Percentiles rank a stretch among this genome's conserved stretches.
phyloP scores from a whole-genome alignment of 2,888 invertebrate species.

The Dryocosmus kuriphilus region DNA sequence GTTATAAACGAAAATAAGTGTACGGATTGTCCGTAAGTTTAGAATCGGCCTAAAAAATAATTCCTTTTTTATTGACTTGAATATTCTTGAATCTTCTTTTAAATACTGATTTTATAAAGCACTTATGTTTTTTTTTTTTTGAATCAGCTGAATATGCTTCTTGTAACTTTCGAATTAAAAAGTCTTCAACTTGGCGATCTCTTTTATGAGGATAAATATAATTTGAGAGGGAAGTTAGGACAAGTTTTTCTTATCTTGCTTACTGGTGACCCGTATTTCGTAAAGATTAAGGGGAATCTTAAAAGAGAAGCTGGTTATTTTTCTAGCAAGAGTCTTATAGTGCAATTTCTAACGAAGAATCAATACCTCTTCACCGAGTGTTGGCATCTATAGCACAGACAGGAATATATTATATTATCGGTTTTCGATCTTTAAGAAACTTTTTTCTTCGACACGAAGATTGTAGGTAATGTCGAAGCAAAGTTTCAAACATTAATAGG shows the following conservation, averaged over 20 bases:
- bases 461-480: not conserved
- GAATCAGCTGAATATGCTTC: not conserved
- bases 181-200: not conserved
- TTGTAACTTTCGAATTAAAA: not conserved
- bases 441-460: not conserved
- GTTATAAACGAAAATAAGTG: no score
- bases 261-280: not conserved
- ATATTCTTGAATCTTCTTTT: no score
- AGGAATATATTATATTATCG: no score
- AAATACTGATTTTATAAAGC: no score
- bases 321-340: not conserved
- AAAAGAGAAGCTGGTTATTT: not conserved
- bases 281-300: not conserved
- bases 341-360: not conserved
- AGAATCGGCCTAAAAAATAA: no score
- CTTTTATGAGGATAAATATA: not conserved
- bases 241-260: not conserved
- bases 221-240: not conserved
- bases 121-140: no score
- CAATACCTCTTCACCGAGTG: not conserved
- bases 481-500: not conserved
- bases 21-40: no score
- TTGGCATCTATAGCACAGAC: not conserved
- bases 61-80: no score
- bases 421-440: slow-evolving; percentile 3